phyloP scores from a whole-genome alignment of 2,113 vertebrate species.

The Phaethon lepturus region DNA sequence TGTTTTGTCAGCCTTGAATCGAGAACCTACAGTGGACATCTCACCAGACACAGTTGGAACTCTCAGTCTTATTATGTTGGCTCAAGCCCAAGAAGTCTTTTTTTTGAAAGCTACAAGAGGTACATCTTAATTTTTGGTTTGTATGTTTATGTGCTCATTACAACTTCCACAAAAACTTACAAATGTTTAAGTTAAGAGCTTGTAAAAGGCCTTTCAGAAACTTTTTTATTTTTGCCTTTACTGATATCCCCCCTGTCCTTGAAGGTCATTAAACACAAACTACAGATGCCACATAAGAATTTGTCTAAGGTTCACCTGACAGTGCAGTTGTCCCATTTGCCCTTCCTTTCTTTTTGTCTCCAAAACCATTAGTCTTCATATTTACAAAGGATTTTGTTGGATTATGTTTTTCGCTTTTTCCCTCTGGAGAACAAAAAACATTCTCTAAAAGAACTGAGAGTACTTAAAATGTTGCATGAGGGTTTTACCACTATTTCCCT shows the following conservation, averaged over 20 bases:
- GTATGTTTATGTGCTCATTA: not conserved
- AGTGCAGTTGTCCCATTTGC: not conserved
- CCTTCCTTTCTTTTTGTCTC: not conserved
- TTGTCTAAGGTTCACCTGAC: not conserved
- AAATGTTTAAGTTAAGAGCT: not conserved
- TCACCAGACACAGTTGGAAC: conserved; percentile 94
- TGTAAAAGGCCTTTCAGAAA: not conserved
- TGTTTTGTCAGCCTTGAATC: conserved; percentile 90
- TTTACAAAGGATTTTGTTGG: not conserved
- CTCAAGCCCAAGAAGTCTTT: conserved; percentile 98
- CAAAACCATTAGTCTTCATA: not conserved
- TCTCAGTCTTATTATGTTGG: conserved; percentile 96
- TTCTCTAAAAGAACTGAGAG: not conserved
- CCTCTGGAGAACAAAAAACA: not conserved
- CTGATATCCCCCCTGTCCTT: not conserved
- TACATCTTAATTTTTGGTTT: conserved; percentile 56
- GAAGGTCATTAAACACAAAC: not conserved
- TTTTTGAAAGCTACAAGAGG: conserved; percentile 97
- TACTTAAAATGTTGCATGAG: not conserved
- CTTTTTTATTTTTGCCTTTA: not conserved
- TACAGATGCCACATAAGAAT: not conserved
- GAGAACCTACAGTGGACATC: conserved; percentile 97
- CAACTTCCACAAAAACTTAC: not conserved
- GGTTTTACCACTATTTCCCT: not conserved
- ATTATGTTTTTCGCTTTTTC: not conserved